Percentiles rank a stretch among this genome's conserved stretches.
Conservation (phyloP, 2,888 invertebrate species). For the Caenorhabditis wallacei region DNA sequence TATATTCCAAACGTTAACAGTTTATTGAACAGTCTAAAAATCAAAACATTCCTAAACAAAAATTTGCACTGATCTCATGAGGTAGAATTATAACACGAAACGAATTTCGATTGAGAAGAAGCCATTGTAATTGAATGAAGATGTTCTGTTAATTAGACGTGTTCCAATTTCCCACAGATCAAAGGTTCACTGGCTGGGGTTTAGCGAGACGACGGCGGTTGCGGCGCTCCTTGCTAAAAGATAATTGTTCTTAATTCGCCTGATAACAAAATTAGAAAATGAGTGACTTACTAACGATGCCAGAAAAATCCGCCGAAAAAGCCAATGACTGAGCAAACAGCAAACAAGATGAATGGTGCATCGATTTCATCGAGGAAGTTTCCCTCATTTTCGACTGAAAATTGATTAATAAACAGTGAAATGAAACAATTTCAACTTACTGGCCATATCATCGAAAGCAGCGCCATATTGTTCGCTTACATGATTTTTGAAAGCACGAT, state of each 20-base stretch:
- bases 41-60: background rate
- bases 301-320: slow-evolving; percentile 22
- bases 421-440: background rate
- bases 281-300: slow-evolving; percentile 18
- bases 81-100: no score
- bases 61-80: background rate
- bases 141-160: slow-evolving; percentile 2
- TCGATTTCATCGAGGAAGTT: slow-evolving; percentile 23
- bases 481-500: no score
- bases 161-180: background rate
- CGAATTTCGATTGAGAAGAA: no score
- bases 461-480: no score
- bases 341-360: slow-evolving; percentile 29
- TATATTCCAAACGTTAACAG: background rate
- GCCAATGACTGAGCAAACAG: slow-evolving; percentile 18
- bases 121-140: background rate
- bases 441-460: no score
- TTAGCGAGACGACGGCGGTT: background rate
- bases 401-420: background rate
- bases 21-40: background rate
- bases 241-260: slow-evolving; percentile 7
- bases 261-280: background rate
- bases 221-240: slow-evolving; percentile 19
- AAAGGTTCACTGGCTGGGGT: background rate
- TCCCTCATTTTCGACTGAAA: background rate